Conservation (phyloP, 2,797 vertebrate species). For the Pelodytes ibericus region DNA sequence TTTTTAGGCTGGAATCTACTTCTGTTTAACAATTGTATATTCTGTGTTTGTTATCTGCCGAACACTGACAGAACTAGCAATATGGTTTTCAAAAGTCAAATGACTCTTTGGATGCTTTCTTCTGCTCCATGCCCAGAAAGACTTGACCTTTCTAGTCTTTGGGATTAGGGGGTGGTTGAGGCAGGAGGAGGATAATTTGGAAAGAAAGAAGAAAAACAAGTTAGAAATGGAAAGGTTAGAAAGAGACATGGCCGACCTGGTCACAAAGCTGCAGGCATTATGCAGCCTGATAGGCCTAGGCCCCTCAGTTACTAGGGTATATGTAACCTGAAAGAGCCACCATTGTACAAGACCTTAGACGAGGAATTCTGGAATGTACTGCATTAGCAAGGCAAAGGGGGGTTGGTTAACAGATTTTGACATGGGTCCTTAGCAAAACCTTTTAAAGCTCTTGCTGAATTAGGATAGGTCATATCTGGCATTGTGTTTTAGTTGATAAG, state of each 20-base stretch:
- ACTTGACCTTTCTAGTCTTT: conserved; percentile 84
- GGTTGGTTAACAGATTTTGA: conserved; percentile 76
- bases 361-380: conserved; percentile 70
- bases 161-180: conserved; percentile 73
- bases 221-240: conserved; percentile 49
- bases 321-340: conserved; percentile 74
- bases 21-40: not conserved
- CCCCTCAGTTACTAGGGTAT: conserved; percentile 66
- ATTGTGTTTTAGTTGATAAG: conserved; percentile 58
- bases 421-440: conserved; percentile 70
- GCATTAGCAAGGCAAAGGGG: conserved; percentile 72
- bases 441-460: conserved; percentile 56
- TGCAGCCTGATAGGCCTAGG: conserved; percentile 56
- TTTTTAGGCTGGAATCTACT: too few species aligned
- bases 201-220: conserved; percentile 58
- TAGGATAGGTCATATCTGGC: conserved; percentile 67
- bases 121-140: conserved; percentile 80
- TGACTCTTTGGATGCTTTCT: conserved; percentile 83
- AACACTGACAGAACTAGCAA: conserved; percentile 81
- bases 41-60: conserved; percentile 80
- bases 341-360: conserved; percentile 68
- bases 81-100: conserved; percentile 96
- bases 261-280: conserved; percentile 67
- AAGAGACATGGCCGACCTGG: conserved; percentile 66
- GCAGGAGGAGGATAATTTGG: conserved; percentile 64